Base-by-base conservation (phyloP, 2,888 invertebrate genomes). In the Chalcosyrphus nemorum region DNA sequence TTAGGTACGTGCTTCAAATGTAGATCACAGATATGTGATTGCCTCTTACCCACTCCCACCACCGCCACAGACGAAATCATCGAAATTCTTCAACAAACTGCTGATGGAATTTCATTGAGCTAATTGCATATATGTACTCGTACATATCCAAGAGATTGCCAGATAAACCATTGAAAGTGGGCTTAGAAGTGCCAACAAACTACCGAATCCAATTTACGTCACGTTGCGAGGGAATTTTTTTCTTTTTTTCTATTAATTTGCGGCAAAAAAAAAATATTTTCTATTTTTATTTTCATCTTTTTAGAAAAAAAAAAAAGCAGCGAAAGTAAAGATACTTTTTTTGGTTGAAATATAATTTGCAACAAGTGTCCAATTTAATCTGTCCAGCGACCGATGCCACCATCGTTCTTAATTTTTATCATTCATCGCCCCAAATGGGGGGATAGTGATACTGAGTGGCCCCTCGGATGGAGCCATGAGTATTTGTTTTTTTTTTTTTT, bases 1-100 rank as follows among this genome's bases (percentile, higher is more conserved):
- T 81, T 81, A 81, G 75, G 75, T 81, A 81, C 81, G 81, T 81
- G 81, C 65, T 54, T 59, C 27, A 81, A 81, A 81, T 81, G 15
- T 76, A 59, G 81, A 71, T 71, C 76, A 76, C 29, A 43, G 76
- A 81, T 81, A 76, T 63, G 21, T 19, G 9, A 21, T n/a, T 32
- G 15, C 47, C 13, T 57, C 32, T 13, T 43, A 24, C 13, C 57
- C 54, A 17, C 47, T 15, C 24, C 13, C 29, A 24, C 13, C 35
- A 6, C 41, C 9, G n/a, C 3, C 24, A 19, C 11, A 21, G 47
- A 47, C 4, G 32, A 17, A 54, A 66, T 17, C 13, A 17, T 24
- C 19, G 6, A 11, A 2, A 24, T 24, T 24, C 17, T 15, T 32
- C 63, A 4, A 21, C 52, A 43, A 57, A 75, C 61, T 54, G 54